Percentiles rank a stretch among this genome's conserved stretches.
phyloP scores from a whole-genome alignment of 2,888 invertebrate species.

The Cosmia trapezina region DNA sequence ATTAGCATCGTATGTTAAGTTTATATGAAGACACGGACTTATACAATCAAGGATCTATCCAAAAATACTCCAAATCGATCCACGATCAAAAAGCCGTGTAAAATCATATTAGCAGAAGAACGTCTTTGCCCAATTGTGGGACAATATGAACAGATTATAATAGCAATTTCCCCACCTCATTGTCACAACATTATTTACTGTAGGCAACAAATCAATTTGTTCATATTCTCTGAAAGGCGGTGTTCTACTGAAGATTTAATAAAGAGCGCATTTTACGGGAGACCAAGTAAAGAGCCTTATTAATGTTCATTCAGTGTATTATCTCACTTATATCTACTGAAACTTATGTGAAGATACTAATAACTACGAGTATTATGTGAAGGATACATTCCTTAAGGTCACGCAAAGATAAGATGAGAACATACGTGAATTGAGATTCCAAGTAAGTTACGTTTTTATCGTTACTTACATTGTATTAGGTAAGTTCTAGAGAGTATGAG shows the following conservation, averaged over 20 bases:
- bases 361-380: not conserved
- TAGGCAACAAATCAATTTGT: conserved; percentile 28
- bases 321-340: conserved; percentile 9
- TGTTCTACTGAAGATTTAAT: conserved; percentile 26
- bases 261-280: conserved; percentile 18
- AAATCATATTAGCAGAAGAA: not conserved
- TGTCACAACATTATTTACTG: conserved; percentile 11
- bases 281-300: conserved; percentile 12
- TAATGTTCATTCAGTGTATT: conserved; percentile 18
- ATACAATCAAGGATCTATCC: no score
- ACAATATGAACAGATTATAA: not conserved
- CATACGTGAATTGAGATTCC: not conserved
- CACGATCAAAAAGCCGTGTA: not conserved
- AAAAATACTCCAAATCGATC: no score
- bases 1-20: no score
- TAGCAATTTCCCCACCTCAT: not conserved
- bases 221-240: conserved; percentile 14
- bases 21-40: no score
- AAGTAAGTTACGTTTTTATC: not conserved
- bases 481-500: no score
- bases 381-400: not conserved
- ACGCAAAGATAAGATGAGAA: not conserved
- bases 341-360: not conserved
- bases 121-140: not conserved
- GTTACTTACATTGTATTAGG: not conserved